These are phyloP conservation scores for Chaetodon trifascialis DNA, from an alignment of 2,113 vertebrate genomes.

Conservation along the genomic window DNA sequence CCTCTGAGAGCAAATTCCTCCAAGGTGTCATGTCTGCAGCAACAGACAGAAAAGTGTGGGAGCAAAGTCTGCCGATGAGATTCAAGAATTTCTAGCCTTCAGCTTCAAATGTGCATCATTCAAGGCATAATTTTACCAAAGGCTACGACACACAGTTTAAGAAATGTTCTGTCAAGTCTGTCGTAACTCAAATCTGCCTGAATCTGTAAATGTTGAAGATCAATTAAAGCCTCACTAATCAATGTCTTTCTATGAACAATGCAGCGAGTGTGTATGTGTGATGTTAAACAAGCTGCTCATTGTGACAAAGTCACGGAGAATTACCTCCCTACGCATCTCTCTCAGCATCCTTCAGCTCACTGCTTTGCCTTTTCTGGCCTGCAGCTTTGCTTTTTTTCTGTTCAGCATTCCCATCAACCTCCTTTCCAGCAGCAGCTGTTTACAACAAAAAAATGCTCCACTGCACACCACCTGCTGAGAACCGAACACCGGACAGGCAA, in stretches of 20 bases:
- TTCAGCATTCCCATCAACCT: not conserved
- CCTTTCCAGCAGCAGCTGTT: not conserved
- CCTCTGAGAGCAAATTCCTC: constrained; percentile 27
- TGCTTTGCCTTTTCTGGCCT: not conserved
- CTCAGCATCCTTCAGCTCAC: not conserved
- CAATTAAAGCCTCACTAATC: not conserved
- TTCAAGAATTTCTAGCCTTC: not conserved
- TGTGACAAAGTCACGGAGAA: not conserved
- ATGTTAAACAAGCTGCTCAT: not conserved
- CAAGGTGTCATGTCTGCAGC: constrained; percentile 49
- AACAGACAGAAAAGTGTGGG: constrained; percentile 14
- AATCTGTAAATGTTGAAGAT: not conserved
- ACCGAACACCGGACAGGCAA: not conserved
- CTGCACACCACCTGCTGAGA: not conserved
- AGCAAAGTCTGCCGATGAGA: not conserved
- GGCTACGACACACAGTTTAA: not conserved
- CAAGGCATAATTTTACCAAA: not conserved
- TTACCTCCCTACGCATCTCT: not conserved
- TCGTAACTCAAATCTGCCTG: not conserved
- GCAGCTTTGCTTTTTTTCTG: not conserved
- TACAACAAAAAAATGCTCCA: not conserved
- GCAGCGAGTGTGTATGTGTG: not conserved
- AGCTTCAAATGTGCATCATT: not conserved
- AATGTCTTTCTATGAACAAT: not conserved
- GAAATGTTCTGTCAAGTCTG: not conserved